phyloP scores from a whole-genome alignment of 2,797 vertebrate species.

The Anniella stebbinsi region DNA sequence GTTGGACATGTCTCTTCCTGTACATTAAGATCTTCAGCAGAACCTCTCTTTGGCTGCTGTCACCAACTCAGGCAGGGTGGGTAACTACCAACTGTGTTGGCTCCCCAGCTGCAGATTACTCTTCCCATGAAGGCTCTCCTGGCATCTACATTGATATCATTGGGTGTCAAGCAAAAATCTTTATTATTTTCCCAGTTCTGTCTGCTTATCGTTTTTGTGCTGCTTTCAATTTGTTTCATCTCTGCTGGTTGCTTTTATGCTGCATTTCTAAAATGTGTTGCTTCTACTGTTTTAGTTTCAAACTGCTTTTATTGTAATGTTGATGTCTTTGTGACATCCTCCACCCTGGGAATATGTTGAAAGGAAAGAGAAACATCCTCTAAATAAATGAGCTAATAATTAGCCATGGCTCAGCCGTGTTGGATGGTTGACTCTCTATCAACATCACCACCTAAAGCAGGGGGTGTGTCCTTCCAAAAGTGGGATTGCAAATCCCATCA shows the following conservation, averaged over 20 bases:
- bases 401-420: not conserved
- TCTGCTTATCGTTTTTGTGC: not conserved
- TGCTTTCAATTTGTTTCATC: not conserved
- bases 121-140: not conserved
- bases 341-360: not conserved
- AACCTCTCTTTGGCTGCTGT: not conserved
- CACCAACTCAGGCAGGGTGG: not conserved
- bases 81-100: not conserved
- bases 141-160: not conserved
- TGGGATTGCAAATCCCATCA: no score
- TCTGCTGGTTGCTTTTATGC: not conserved
- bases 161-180: not conserved
- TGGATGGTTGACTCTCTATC: not conserved
- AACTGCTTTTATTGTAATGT: not conserved
- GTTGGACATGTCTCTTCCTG: not conserved
- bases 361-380: not conserved
- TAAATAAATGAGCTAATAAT: not conserved
- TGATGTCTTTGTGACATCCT: not conserved
- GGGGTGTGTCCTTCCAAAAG: no score
- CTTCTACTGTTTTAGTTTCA: not conserved
- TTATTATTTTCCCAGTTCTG: not conserved
- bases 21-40: not conserved
- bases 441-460: not conserved
- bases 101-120: not conserved
- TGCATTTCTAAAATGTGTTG: not conserved